Evolutionary conservation across 1,140 invertebrate genomes (phyloP), one percentile per base, ranked within the genome.

Genomic region (Cydia fagiglandana): DNA sequence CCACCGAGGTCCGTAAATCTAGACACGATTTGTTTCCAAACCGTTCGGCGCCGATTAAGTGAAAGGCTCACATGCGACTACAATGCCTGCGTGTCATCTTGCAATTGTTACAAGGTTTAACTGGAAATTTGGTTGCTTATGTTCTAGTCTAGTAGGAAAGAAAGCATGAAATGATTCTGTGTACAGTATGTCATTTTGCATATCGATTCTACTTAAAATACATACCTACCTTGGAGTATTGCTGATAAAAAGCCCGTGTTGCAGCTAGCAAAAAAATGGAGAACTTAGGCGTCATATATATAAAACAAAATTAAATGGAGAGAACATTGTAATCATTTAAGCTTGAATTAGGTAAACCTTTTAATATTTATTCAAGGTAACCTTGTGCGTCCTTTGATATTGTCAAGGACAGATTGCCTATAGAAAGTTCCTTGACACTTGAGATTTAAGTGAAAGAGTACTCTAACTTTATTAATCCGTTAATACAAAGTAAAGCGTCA

Each of bases 1-100:
- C 34, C 66, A 70, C 10, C 38, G 66, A 70, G 30, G 6, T 45
- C 17, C 66, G 30, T 70, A 70, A 66, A 70, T 45, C 66, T 7
- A 38, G 66, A 70, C 66, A 70, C 66, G 66, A 41, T 70, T 70
- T 38, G 66, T 70, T 70, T 70, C 66, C 30, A 70, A 70, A 70
- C 34, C n/a, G 66, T 70, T 41, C 15, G 64, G 13, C 64, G 6
- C 34, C 66, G 66, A 70, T 70, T 41, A 34, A 70, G 66, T 70
- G 66, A 70, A 70, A 70, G 66, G 66, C 15, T 38, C 30, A 70
- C 34, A 70, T 70, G 66, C 12, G 64, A 28, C 66, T 70, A 38
- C 15, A 70, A 41, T 38, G 28, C 9, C 17, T 30, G 64, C 64
- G 64, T 70, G 66, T 34, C 66, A 70, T 70, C 66, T 70, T 70